Conservation (phyloP, 35 echinoderm and acorn worm genomes). For the Anneissia japonica region DNA sequence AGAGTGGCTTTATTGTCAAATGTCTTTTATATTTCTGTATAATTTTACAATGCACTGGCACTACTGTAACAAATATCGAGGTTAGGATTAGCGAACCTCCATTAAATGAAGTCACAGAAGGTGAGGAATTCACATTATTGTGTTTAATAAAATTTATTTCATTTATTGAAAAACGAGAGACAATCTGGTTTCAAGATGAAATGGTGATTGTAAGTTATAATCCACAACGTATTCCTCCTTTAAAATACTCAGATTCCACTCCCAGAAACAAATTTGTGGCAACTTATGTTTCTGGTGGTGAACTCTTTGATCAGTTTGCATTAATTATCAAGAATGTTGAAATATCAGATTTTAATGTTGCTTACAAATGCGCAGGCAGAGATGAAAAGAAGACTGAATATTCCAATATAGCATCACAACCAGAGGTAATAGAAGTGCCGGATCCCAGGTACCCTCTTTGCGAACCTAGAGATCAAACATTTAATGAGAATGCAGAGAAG, state of each 20-base stretch:
- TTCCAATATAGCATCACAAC: neutral
- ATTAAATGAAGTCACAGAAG: neutral
- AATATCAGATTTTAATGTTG: neutral
- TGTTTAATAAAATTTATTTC: neutral
- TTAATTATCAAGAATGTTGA: neutral
- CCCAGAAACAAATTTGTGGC: neutral
- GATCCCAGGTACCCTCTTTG: neutral
- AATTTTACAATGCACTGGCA: neutral
- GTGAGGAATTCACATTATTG: neutral
- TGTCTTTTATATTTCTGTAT: neutral
- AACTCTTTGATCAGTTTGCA: neutral
- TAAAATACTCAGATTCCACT: neutral
- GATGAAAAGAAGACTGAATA: neutral
- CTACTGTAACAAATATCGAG: neutral
- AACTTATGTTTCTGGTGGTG: no score
- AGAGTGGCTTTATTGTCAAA: neutral
- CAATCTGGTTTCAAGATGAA: neutral
- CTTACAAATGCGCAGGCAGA: neutral
- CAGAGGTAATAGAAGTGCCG: neutral
- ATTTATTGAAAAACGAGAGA: neutral
- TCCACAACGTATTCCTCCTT: neutral
- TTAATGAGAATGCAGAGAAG: neutral
- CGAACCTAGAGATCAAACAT: neutral
- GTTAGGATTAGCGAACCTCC: neutral
- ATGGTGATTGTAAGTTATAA: neutral